Base-by-base conservation (phyloP, 2,888 invertebrate genomes). In the Hirudinaria manillensis region DNA sequence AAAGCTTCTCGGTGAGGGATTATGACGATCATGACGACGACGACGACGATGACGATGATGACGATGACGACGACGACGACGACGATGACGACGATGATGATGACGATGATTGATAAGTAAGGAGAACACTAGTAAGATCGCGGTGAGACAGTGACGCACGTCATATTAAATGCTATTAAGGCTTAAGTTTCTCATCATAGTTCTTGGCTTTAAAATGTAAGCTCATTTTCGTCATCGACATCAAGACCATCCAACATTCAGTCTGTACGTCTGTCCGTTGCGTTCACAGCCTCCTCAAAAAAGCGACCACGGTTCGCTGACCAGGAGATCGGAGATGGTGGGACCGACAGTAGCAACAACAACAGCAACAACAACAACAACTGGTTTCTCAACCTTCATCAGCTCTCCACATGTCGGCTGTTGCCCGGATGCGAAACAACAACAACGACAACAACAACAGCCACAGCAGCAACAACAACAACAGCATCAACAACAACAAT, bases 1-100 rank as follows among this genome's bases (percentile, higher is more conserved):
- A 68, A 13, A 65, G 36, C 36, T 73, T 73, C 24, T 73, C 65
- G 73, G 73, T 73, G 61, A 65, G 73, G 56, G 21, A 24, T 1
- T 16, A 36, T 68, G 68, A 68, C 16, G 36, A 34, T 19, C 32
- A 34, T 68, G 68, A 13, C 19, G 68, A 68, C n/a, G 29, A 68
- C n/a, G 36, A 68, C 19, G 68, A 68, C 19, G 68, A 34, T 32
- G 68, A 34, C 16, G 68, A 68, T 1, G 2, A 13, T 16, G 36
- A 34, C 34, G 68, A 68, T 68, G 68, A 68, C 34, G 36, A 3
- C 13, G 29, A 67, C 10, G 32, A 67, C 21, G 67, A 67, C 21
- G 24, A 67, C 21, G 67, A 67, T 7, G 24, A 67, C 4, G 67
- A 67, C 10, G 67, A 67, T 27, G 29, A 32, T 21, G 67, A 32